Evolutionary conservation across 2,797 vertebrate species (phyloP).

Genomic region (Sebastes kiyomatsui): DNA sequence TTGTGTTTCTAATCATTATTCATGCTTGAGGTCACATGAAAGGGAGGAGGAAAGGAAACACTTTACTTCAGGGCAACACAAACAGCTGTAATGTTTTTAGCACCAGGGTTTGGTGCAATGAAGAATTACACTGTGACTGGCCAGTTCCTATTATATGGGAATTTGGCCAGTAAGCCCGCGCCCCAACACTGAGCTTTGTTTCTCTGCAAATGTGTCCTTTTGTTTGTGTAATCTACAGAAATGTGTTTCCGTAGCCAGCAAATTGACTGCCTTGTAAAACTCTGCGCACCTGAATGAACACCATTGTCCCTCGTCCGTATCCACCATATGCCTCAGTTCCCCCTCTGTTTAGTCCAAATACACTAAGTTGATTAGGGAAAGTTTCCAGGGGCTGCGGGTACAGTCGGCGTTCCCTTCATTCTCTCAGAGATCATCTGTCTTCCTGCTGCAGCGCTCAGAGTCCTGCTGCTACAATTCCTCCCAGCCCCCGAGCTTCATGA

Average conservation of each 20-base stretch:
- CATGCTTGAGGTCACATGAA: constrained; percentile 2
- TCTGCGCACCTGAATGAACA: constrained; percentile 37
- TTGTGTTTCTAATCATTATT: constrained; percentile 9
- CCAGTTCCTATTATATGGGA: constrained; percentile 8
- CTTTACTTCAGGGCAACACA: not conserved
- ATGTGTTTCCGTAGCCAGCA: constrained; percentile 22
- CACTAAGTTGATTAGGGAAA: constrained; percentile 36
- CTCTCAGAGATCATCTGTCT: constrained; percentile 58
- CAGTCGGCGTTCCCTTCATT: constrained; percentile 20
- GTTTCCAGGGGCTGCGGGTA: constrained; percentile 45
- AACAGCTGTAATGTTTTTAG: constrained; percentile 16
- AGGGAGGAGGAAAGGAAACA: not conserved
- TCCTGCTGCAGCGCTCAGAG: constrained; percentile 41
- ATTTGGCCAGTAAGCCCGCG: not conserved
- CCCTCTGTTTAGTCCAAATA: constrained; percentile 16
- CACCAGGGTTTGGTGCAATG: not conserved
- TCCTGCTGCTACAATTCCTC: constrained; percentile 51
- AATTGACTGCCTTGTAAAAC: constrained; percentile 30
- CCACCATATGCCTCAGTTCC: not conserved
- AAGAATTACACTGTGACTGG: not conserved
- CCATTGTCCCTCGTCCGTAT: constrained; percentile 16
- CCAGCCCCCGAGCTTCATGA: constrained; percentile 41
- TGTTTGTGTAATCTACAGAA: constrained; percentile 43
- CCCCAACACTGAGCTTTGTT: constrained; percentile 17
- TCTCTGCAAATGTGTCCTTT: constrained; percentile 46